Evolutionary conservation across 2,113 vertebrate genomes (phyloP), one percentile per base, ranked within the genome.

Genomic region (Apistogramma diplotaenia): DNA sequence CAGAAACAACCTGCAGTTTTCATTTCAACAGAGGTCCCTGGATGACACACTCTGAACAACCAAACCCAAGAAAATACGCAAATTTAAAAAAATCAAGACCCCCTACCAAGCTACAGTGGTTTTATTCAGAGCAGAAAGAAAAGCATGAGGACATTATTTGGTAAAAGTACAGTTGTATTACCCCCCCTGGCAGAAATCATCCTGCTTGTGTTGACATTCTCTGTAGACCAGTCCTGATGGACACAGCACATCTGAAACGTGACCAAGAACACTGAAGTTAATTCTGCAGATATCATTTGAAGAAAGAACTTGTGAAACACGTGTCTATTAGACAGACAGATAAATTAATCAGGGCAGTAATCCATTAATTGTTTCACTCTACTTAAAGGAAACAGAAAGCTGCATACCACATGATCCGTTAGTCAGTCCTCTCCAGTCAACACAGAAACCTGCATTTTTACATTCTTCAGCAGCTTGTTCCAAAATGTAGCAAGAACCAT

Each of bases 1-100:
- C 95, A 95, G 79, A 89, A 94, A 80, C 95, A 95, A 8, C 94
- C 94, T 25, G 82, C 7, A 3, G 3, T 76, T 8, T 8, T 15
- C 4, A 19, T 59, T 13, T 61, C 18, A 0, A 86, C 16, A 4
- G 33, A 5, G 0, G 15, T 6, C 4, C 80, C 88, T 46, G 58
- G 4, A 4, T 88, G 4, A 9, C 0, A 49, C 1, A 2, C 11
- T 15, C 93, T 93, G 78, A 25, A 37, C 11, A 76, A 23, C 2
- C 49, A 84, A 79, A 81, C 4, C 53, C 83, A 3, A 86, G 3
- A 53, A 57, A 8, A 35, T 1, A 60, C 2, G 35, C 4, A 57
- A 2, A 53, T 5, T n/a, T n/a, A n/a, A 1, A 3, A 31, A 78
- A n/a, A 18, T n/a, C 33, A 53, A 62, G 4, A 70, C 3, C 29